phyloP scores from a whole-genome alignment of 2,888 invertebrate species.

The Vanessa cardui region DNA sequence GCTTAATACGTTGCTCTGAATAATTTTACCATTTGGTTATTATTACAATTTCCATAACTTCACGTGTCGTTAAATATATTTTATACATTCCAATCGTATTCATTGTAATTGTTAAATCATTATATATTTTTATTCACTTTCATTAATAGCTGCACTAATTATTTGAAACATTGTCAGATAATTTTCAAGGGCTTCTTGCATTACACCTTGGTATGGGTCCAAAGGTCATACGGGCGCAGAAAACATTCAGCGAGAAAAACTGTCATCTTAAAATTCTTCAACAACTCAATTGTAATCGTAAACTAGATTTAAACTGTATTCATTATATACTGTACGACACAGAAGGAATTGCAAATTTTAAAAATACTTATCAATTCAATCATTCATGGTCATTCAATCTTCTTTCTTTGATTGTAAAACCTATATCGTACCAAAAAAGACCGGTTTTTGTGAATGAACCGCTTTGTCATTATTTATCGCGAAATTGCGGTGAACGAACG shows the following conservation, averaged over 20 bases:
- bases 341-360: not conserved
- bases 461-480: conserved; percentile 48
- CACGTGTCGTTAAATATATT: not conserved
- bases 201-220: conserved; percentile 39
- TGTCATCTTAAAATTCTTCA: conserved; percentile 32
- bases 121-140: not conserved
- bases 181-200: conserved; percentile 23
- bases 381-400: too few species aligned
- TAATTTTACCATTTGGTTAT: not conserved
- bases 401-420: conserved; percentile 5
- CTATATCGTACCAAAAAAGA: conserved; percentile 18
- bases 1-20: not conserved
- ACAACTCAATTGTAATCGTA: not conserved
- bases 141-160: not conserved
- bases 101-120: not conserved
- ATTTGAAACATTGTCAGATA: conserved; percentile 10
- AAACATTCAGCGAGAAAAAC: conserved; percentile 22
- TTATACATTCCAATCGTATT: not conserved
- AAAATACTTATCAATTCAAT: not conserved
- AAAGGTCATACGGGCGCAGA: conserved; percentile 39
- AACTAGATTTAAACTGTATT: too few species aligned
- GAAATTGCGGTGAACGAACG: conserved; percentile 52
- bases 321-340: too few species aligned
- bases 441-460: conserved; percentile 28
- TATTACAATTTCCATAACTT: not conserved